phyloP scores from a whole-genome alignment of 2,888 invertebrate species.

The Phytoseiulus persimilis region DNA sequence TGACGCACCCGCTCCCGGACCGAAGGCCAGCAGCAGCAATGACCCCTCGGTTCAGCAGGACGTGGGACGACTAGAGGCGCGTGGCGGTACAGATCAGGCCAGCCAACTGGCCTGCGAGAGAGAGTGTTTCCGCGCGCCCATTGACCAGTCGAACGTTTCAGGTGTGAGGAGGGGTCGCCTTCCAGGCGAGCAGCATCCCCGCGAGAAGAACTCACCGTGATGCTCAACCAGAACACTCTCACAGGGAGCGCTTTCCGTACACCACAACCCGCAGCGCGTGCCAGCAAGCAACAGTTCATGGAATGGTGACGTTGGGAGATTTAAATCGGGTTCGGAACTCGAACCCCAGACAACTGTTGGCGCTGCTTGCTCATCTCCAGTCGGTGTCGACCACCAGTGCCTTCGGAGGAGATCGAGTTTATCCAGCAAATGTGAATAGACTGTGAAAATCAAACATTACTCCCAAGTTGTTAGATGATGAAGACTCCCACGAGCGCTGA shows the following conservation, averaged over 20 bases:
- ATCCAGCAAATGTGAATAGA: neutral
- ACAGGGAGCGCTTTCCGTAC: slow-evolving; percentile 27
- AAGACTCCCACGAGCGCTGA: neutral
- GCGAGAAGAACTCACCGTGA: slow-evolving; percentile 33
- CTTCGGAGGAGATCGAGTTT: neutral
- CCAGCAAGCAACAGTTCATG: slow-evolving; percentile 15
- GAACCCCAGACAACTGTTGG: neutral
- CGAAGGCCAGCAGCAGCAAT: neutral
- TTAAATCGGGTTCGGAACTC: neutral
- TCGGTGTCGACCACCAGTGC: neutral
- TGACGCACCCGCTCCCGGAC: neutral
- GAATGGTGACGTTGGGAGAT: neutral
- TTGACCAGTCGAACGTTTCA: neutral
- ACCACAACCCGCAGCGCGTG: slow-evolving; percentile 23
- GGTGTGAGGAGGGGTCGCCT: neutral
- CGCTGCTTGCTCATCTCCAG: neutral
- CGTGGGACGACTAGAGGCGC: neutral
- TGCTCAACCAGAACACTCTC: slow-evolving; percentile 30
- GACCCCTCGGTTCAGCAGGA: neutral
- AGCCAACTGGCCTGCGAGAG: neutral
- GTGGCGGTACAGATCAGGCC: neutral
- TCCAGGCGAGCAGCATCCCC: neutral
- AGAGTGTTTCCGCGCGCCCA: neutral
- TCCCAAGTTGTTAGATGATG: neutral
- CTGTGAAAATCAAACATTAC: neutral